Base-by-base conservation (phyloP, 2,888 invertebrate genomes). In the Oscheius onirici region DNA sequence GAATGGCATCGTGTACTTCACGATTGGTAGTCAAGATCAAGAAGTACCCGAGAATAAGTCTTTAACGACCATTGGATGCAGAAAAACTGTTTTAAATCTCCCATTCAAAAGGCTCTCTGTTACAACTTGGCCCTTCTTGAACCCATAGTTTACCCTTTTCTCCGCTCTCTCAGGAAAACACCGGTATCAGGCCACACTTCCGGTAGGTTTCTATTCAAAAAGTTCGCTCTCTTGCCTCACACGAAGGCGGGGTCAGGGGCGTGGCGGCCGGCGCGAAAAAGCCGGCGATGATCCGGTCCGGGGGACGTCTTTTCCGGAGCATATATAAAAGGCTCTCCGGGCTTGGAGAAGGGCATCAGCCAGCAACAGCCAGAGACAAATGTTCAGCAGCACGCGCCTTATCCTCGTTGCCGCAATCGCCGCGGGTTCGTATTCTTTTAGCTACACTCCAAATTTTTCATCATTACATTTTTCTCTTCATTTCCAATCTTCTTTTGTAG, bases 371-470 rank as follows among this genome's bases (percentile, higher is more conserved):
- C 52, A 34, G 41, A 58, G 58, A n/a, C 34, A 41, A 40, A 58
- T 58, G 58, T 58, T 58, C 58, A 58, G 58, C 22, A 58, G 46
- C 46, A 20, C 58, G 41, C 58, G 41, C 20, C 63, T 63, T 63
- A n/a, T 63, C 46, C 49, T 63, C 26, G 63, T 63, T 24, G 63
- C 49, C 63, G 63, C 49, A 26, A 22, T 63, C 63, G 63, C 63
- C 63, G 49, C 63, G 46, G 63, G 63, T 63, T 28, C n/a, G 63
- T 63, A 22, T 34, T 46, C 22, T 61, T 44, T 41, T 41, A 3
- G 15, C 15, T n/a, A 8, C 10, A 40, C 10, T 43, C 22, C 43
- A 24, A 26, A 24, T 11, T 8, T 55, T 55, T 26, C 55, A 6
- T 52, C 6, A 20, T 13, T 20, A 13, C 3, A n/a, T 26, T 15